Conservation (phyloP, 2,888 invertebrate genomes). For the Eumerus sabulonum region DNA sequence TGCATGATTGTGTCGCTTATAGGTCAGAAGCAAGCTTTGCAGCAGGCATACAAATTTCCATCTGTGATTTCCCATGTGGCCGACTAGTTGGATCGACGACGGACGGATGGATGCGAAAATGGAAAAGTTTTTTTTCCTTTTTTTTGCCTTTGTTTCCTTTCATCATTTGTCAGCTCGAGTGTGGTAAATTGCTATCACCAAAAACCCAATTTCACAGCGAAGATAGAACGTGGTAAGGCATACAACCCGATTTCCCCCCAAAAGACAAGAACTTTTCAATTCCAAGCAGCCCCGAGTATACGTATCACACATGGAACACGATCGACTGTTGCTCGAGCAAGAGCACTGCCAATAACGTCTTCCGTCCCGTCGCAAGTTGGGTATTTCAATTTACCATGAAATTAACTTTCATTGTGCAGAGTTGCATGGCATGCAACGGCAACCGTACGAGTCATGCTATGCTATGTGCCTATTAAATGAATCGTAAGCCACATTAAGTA, state of each 20-base stretch:
- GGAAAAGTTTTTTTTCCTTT: constrained; percentile 35
- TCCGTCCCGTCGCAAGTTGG: constrained; percentile 17
- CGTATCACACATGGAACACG: constrained; percentile 4
- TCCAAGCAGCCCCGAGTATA: constrained; percentile 10
- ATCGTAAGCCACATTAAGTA: constrained; percentile 28
- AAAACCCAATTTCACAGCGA: constrained; percentile 33
- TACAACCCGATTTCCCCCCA: too few species aligned
- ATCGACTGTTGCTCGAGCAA: neutral
- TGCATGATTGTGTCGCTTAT: neutral
- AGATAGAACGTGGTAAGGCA: too few species aligned
- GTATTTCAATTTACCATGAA: constrained; percentile 47
- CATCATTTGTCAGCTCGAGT: constrained; percentile 5
- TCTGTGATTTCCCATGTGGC: constrained; percentile 9
- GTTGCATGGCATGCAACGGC: constrained; percentile 10
- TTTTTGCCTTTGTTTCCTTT: too few species aligned
- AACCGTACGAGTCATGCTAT: constrained; percentile 9
- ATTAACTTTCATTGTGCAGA: constrained; percentile 61
- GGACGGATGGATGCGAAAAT: constrained; percentile 27
- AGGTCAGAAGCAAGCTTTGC: constrained; percentile 7
- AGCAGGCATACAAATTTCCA: constrained; percentile 22
- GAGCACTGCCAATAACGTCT: neutral
- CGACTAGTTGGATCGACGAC: too few species aligned
- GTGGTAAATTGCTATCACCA: constrained; percentile 30
- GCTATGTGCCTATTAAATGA: constrained; percentile 40
- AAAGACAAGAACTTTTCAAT: neutral